Base-by-base conservation (phyloP, 1,140 invertebrate species). In the Lineus longissimus region DNA sequence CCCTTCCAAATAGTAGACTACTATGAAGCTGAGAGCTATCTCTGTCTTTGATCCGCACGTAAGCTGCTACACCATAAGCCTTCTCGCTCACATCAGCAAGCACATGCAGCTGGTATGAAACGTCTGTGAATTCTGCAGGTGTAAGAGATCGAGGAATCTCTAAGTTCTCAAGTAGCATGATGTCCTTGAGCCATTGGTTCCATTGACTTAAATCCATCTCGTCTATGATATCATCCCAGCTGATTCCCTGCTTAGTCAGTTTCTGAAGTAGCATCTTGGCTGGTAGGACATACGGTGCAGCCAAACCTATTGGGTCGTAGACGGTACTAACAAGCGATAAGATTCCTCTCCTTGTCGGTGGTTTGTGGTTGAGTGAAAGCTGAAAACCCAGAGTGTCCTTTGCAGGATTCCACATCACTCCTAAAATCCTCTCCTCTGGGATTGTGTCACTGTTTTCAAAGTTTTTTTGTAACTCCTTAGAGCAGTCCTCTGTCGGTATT, bases 231-330 rank as follows among this genome's bases (percentile, higher is more conserved):
- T 67, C 68, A 45, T 69, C 68, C 68, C 65, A 69, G 22, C 25
- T 56, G 0, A 54, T 2, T 15, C 60, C 11, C 15, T 23, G 22
- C 15, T 43, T 43, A 33, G 58, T 62, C 23, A 67, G 2, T 25
- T 67, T 27, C 40, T 69, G 61, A 1, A 69, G 47, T 25, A 69
- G 54, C 22, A 29, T 58, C 25, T 64, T 69, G 11, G 2, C 61
- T 2, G 1, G 1, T 23, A 69, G 36, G 9, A 64, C 31, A 33
- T 57, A 60, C 23, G 65, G 68, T 27, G 59, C 23, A 19, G 57
- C 43, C 43, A 65, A 58, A 2, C 67, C 63, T 23, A 68, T 30
- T 15, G 63, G 63, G 60, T 68, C 64, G 61, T 55, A 65, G 1
- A 68, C 40, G 2, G 55, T 55, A 31, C 59, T 51, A 9, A 68